Evolutionary conservation across 2,797 vertebrate genomes (phyloP), one percentile per base, ranked within the genome.

Genomic region (Hypotaenidia philippensis): DNA sequence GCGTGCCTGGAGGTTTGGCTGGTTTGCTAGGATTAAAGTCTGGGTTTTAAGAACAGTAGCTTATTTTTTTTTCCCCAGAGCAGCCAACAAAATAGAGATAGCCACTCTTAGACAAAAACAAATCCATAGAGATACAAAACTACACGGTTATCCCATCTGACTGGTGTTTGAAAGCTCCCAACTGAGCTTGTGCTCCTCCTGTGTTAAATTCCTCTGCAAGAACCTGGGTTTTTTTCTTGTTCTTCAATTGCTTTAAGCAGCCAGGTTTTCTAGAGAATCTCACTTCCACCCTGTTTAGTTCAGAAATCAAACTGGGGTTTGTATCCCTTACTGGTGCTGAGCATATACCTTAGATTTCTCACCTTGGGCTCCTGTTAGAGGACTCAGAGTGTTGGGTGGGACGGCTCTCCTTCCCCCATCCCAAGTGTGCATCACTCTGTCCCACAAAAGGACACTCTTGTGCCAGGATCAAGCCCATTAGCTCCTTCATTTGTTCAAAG

Each of bases 1-100:
- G 49, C n/a, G 57, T 65, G 90, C 92, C 68, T 85, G 55, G 45
- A 91, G 88, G 75, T 89, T 97, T 96, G 90, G 87, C 87, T 74
- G 41, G 59, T 70, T 91, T 52, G 63, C 38, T 79, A 47, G 82
- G 50, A 94, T 85, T 93, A 44, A 55, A 89, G 4, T n/a, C 57
- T 77, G 68, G 64, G 15, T 41, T 95, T 93, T 94, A 71, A 87
- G 65, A 69, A 83, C 7, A 2, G 61, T 45, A 80, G 38, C 16
- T 93, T 66, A 50, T 78, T 60, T 41, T 19, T 41, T 44, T n/a
- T 23, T 13, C 20, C 16, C 21, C 12, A 7, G 34, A 89, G 23
- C 34, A 80, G 21, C 13, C 20, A 66, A 40, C 26, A 53, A 56
- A 90, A 80, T 1, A 82, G 25, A 63, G 61, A 66, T 61, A 41